These are phyloP conservation scores for Bothrops jararaca DNA, from an alignment of 2,113 vertebrate genomes.

Conservation along the genomic window DNA sequence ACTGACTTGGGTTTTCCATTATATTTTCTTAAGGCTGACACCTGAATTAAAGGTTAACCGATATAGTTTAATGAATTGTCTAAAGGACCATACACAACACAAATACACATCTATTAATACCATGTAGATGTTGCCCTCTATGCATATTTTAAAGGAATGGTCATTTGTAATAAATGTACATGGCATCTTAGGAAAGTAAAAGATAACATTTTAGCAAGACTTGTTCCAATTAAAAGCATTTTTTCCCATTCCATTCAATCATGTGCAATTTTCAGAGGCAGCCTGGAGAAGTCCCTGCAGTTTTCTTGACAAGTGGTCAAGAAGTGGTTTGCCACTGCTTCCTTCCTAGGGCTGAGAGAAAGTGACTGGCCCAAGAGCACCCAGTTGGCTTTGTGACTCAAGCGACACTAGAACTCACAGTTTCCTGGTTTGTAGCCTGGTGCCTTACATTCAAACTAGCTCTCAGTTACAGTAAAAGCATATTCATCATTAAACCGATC, in stretches of 20 bases:
- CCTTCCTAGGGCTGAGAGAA: neutral
- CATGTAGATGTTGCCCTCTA: conserved; percentile 54
- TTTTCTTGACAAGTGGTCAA: neutral
- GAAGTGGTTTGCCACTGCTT: neutral
- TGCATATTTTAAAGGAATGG: conserved; percentile 56
- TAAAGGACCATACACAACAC: conserved; percentile 65
- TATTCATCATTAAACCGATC: conserved; percentile 72
- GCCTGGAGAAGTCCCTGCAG: neutral
- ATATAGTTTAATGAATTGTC: conserved; percentile 72
- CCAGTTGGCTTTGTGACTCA: neutral
- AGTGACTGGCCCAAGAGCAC: neutral
- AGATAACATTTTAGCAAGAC: conserved; percentile 68
- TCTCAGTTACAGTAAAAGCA: conserved; percentile 60
- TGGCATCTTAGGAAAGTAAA: conserved; percentile 65
- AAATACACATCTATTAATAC: conserved; percentile 63
- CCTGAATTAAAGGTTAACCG: conserved; percentile 80
- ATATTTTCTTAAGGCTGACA: conserved; percentile 74
- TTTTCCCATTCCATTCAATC: conserved; percentile 58
- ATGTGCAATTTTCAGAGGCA: neutral
- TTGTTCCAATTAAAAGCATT: conserved; percentile 72
- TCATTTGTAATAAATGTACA: conserved; percentile 62
- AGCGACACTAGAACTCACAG: neutral
- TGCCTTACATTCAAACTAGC: neutral
- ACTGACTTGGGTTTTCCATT: conserved; percentile 76
- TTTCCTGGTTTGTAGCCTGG: neutral